These are phyloP conservation scores for Rotaria magnacalcarata DNA, from an alignment of 2,888 invertebrate species.

Conservation along the genomic window DNA sequence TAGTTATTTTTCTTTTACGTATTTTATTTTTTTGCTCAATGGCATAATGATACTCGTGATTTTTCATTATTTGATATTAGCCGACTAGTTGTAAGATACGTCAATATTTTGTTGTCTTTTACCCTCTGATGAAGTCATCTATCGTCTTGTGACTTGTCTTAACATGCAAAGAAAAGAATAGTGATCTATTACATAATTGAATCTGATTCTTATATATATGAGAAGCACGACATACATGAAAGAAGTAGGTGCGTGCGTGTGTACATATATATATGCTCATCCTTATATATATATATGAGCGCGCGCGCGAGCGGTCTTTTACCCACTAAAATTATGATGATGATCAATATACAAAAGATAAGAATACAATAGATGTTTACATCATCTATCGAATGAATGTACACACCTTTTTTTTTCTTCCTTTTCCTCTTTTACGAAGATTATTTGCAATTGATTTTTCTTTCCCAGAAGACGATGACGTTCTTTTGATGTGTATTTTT, in stretches of 20 bases:
- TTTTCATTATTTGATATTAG: slow-evolving; percentile 31
- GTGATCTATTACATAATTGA: slow-evolving; percentile 29
- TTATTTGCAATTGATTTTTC: slow-evolving; percentile 3
- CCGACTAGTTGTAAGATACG: slow-evolving; percentile 29
- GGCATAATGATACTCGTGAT: slow-evolving; percentile 31
- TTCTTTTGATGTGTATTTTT: background rate
- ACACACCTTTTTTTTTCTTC: background rate
- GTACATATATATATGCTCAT: slow-evolving; percentile 2
- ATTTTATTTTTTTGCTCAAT: background rate
- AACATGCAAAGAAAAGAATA: background rate
- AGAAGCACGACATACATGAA: slow-evolving; percentile 18
- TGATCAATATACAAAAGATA: background rate
- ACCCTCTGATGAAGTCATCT: slow-evolving; percentile 22
- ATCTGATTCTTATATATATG: slow-evolving; percentile 25
- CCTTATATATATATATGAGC: background rate
- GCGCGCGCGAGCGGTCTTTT: background rate
- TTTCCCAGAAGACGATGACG: slow-evolving; percentile 14
- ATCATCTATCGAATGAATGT: slow-evolving; percentile 14
- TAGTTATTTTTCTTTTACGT: background rate
- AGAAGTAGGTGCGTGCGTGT: slow-evolving; percentile 17
- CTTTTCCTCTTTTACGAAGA: background rate
- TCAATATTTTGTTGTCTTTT: slow-evolving; percentile 29
- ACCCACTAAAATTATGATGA: background rate
- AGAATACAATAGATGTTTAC: slow-evolving; percentile 8
- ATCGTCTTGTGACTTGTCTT: slow-evolving; percentile 29